These are phyloP conservation scores for Mythimna lalbum DNA, from an alignment of 2,888 invertebrate species.

Conservation along the genomic window DNA sequence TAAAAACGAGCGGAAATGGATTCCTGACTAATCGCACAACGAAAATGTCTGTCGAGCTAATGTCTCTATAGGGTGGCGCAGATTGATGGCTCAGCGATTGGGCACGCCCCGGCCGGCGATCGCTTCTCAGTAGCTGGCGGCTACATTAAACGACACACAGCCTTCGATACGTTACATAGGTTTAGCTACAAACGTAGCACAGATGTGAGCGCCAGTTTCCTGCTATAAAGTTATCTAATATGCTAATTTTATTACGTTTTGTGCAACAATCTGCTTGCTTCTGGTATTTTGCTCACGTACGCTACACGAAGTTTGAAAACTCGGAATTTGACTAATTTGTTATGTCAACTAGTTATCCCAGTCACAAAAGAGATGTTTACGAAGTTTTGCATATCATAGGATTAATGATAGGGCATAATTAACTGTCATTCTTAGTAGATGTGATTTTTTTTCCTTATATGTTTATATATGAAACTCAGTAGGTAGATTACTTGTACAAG, in stretches of 20 bases:
- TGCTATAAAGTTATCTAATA: constrained; percentile 34
- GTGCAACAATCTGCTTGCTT: constrained; percentile 19
- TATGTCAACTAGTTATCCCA: not conserved
- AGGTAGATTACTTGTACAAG: not conserved
- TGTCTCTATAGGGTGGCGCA: constrained; percentile 80
- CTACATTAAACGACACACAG: constrained; percentile 72
- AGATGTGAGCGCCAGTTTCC: constrained; percentile 44
- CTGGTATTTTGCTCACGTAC: constrained; percentile 8
- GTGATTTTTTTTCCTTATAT: no score
- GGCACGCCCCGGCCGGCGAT: constrained; percentile 74
- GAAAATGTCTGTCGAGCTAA: constrained; percentile 75
- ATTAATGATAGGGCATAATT: not conserved
- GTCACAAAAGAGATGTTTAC: not conserved
- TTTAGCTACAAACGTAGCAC: constrained; percentile 28
- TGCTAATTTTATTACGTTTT: constrained; percentile 36
- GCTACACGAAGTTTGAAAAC: constrained; percentile 4
- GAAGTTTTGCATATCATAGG: not conserved
- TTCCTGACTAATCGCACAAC: constrained; percentile 78
- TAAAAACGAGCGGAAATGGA: constrained; percentile 79
- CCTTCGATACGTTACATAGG: constrained; percentile 59
- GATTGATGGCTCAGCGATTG: constrained; percentile 83
- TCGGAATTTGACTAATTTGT: constrained; percentile 18
- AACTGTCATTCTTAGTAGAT: not conserved
- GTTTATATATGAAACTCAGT: not conserved
- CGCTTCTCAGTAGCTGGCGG: constrained; percentile 80